phyloP scores from a whole-genome alignment of 2,797 vertebrate genomes.

The Erethizon dorsatum region DNA sequence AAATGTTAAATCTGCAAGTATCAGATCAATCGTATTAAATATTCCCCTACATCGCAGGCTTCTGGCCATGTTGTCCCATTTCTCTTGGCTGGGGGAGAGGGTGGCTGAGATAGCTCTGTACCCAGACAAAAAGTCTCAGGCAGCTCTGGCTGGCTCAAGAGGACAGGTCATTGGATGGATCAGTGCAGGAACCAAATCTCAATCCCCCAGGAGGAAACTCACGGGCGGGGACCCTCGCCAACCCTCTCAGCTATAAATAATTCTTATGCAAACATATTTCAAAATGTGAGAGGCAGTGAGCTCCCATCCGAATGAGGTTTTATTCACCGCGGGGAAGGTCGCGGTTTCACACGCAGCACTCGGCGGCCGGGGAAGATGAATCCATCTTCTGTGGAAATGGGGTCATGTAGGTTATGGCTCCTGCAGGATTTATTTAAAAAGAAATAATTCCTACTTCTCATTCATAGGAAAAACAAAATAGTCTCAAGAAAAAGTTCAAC shows the following conservation, averaged over 20 bases:
- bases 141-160: neutral
- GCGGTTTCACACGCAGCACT: slow-evolving; percentile 48
- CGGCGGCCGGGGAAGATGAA: slow-evolving; percentile 29
- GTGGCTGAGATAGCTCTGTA: neutral
- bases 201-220: neutral
- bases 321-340: slow-evolving; percentile 55
- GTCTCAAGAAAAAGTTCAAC: slow-evolving; percentile 32
- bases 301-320: slow-evolving; percentile 73
- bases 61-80: neutral
- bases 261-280: slow-evolving; percentile 76
- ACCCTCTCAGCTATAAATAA: slow-evolving; percentile 61
- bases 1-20: slow-evolving; percentile 43
- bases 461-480: slow-evolving; percentile 63
- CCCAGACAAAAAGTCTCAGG: neutral
- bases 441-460: slow-evolving; percentile 68
- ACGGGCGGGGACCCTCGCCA: neutral
- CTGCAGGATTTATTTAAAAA: slow-evolving; percentile 67
- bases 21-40: neutral
- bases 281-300: slow-evolving; percentile 57
- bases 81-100: neutral
- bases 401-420: slow-evolving; percentile 65
- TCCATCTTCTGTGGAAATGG: slow-evolving; percentile 65
- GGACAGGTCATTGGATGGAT: slow-evolving; percentile 30
- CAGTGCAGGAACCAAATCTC: neutral
- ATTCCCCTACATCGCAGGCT: neutral